These are phyloP conservation scores for Diploscapter pachys DNA, from an alignment of 1,140 invertebrate species.

Conservation along the genomic window DNA sequence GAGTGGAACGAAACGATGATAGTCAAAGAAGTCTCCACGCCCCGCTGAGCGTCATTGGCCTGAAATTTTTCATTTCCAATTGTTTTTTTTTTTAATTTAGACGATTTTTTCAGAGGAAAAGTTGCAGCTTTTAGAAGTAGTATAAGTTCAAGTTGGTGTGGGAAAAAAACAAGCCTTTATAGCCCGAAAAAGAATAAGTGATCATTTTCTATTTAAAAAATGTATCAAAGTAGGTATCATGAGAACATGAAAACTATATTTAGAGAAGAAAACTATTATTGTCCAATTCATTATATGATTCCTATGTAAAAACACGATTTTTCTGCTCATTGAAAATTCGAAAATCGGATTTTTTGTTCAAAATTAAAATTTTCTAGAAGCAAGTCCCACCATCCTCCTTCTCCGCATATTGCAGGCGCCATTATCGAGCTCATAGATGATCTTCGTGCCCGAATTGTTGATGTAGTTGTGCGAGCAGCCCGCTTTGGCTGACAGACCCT, in stretches of 20 bases:
- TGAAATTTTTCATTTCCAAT: constrained; percentile 29
- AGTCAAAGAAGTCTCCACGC: constrained; percentile 55
- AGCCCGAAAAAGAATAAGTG: neutral
- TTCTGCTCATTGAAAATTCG: constrained; percentile 5
- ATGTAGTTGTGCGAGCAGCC: constrained; percentile 19
- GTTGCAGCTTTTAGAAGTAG: neutral
- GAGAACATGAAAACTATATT: constrained; percentile 17
- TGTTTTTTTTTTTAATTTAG: neutral
- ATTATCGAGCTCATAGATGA: constrained; percentile 50
- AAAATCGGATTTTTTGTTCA: neutral
- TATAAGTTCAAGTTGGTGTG: neutral
- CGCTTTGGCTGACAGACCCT: constrained; percentile 57
- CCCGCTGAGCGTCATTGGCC: constrained; percentile 54
- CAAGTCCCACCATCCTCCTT: constrained; percentile 45
- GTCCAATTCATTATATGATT: neutral
- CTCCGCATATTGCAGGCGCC: constrained; percentile 58
- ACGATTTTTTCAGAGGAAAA: constrained; percentile 18
- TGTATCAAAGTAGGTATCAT: neutral
- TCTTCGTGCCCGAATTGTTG: constrained; percentile 27
- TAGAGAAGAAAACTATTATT: neutral
- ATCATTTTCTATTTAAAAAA: neutral
- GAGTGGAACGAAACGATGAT: constrained; percentile 56
- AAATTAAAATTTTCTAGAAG: neutral
- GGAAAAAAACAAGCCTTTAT: neutral
- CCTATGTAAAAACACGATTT: constrained; percentile 15